Evolutionary conservation across 2,888 invertebrate species (phyloP), one percentile per base, ranked within the genome.

Genomic region (Caenorhabditis japonica): DNA sequence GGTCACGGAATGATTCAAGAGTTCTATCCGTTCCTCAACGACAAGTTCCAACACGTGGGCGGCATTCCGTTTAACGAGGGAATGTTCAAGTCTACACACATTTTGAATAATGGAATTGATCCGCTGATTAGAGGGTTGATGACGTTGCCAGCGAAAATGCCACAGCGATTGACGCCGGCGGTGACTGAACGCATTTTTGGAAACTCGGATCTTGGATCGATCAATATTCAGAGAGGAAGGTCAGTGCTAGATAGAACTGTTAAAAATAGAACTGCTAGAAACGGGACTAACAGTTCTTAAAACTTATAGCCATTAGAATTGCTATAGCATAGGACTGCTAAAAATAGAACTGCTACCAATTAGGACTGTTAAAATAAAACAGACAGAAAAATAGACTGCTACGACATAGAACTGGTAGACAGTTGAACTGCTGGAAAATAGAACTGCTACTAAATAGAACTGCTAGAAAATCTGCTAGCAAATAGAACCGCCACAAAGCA

Each of bases 1-100:
- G 99, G 99, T 0, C 99, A 99, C 89, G 93, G 96, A 0, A 90
- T 99, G 75, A 95, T 99, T 60, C 97, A 97, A 76, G 86, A 86
- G 59, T 86, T 86, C 75, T 86, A 86, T 49, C 86, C 86, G 25
- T 86, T 86, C 80, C 69, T 86, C 21, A 81, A 86, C 66, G 84
- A 84, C 55, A 78, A 80, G 15, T 87, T 82, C 78, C 78, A 80
- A 43, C 83, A 84, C 38, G 72, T 85, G 33, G 86, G 86, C 15
- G 84, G 84, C 8, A 81, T 84, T 61, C 82, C 83, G 1, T 84
- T 84, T 75, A 85, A 84, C 60, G 84, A 86, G 36, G 83, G 84
- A 52, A 82, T 82, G 82, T 82, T 82, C 79, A 81, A 81, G 56
- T 77, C 73, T 17, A 69, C 69, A 27, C 82, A 82, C 51, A 82